A percentile compares a stretch with the other conserved stretches of the same genome.
These are phyloP conservation scores for Macrosiphum euphorbiae DNA, from an alignment of 2,888 invertebrate genomes.

Conservation along the genomic window DNA sequence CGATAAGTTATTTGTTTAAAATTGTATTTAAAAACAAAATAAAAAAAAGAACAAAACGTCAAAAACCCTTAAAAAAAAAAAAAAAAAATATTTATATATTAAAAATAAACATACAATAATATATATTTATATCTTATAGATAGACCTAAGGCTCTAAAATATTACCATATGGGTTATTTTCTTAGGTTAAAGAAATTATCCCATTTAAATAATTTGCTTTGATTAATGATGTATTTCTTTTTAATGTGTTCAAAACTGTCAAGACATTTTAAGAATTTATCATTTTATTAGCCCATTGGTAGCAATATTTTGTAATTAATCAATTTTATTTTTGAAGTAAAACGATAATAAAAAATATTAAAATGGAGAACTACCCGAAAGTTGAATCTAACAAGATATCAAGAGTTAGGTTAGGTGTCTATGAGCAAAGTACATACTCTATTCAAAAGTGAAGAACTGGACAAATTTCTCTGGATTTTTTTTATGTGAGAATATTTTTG, in stretches of 20 bases:
- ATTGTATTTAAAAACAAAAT: constrained; percentile 56
- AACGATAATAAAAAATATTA: not conserved
- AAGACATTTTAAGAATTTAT: constrained; percentile 51
- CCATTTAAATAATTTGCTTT: constrained; percentile 43
- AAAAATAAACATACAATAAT: constrained; percentile 50
- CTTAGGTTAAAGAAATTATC: constrained; percentile 46
- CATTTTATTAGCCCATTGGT: constrained; percentile 7
- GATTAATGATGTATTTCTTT: constrained; percentile 36
- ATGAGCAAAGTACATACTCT: not conserved
- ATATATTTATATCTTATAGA: constrained; percentile 55
- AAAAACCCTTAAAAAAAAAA: constrained; percentile 52
- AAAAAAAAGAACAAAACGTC: constrained; percentile 54
- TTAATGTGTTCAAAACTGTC: constrained; percentile 55
- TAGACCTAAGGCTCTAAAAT: constrained; percentile 56
- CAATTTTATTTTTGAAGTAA: constrained; percentile 15
- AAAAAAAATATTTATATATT: not conserved
- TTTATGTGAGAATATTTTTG: constrained; percentile 11
- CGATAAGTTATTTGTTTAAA: constrained; percentile 53
- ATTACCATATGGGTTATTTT: constrained; percentile 40
- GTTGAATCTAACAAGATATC: constrained; percentile 38
- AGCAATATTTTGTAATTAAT: constrained; percentile 19
- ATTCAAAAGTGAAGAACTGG: constrained; percentile 13
- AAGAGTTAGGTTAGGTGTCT: constrained; percentile 22
- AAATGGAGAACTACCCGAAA: constrained; percentile 48
- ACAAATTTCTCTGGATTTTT: constrained; percentile 51